phyloP scores from a whole-genome alignment of 2,888 invertebrate species.

The Capitulum mitella region DNA sequence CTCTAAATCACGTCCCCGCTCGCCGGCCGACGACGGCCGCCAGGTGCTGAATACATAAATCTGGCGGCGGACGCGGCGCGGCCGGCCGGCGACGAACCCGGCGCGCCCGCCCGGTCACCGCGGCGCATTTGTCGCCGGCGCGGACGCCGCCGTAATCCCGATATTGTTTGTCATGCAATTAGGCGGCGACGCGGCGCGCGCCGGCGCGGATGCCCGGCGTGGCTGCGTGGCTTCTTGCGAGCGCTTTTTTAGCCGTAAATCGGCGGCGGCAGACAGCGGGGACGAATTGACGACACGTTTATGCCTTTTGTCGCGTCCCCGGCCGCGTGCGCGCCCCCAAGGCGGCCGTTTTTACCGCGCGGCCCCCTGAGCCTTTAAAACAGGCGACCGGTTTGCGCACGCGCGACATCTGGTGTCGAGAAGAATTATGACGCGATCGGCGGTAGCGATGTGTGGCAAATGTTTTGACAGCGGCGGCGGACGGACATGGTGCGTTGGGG shows the following conservation, averaged over 20 bases:
- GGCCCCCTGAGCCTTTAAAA: slow-evolving; percentile 14
- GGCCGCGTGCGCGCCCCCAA: not conserved
- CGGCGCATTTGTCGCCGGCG: not conserved
- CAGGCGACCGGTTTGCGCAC: not conserved
- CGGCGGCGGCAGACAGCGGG: not conserved
- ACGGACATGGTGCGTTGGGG: too few species aligned
- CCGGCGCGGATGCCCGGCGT: not conserved
- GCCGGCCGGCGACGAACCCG: not conserved
- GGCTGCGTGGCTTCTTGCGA: not conserved
- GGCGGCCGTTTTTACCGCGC: not conserved
- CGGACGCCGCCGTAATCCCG: not conserved
- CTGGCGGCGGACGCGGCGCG: not conserved
- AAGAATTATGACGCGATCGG: not conserved
- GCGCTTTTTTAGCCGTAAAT: slow-evolving; percentile 9
- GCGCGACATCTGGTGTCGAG: not conserved
- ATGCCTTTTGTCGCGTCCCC: slow-evolving; percentile 14
- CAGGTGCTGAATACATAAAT: not conserved
- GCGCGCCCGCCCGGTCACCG: not conserved
- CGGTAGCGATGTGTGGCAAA: not conserved
- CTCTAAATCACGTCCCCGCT: not conserved
- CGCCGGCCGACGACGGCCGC: not conserved
- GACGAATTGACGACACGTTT: slow-evolving; percentile 23
- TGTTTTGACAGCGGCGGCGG: not conserved
- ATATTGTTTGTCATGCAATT: slow-evolving; percentile 22
- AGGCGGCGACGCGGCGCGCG: not conserved